These are phyloP conservation scores for Cacatua alba DNA, from an alignment of 2,113 vertebrate genomes.

Conservation along the genomic window DNA sequence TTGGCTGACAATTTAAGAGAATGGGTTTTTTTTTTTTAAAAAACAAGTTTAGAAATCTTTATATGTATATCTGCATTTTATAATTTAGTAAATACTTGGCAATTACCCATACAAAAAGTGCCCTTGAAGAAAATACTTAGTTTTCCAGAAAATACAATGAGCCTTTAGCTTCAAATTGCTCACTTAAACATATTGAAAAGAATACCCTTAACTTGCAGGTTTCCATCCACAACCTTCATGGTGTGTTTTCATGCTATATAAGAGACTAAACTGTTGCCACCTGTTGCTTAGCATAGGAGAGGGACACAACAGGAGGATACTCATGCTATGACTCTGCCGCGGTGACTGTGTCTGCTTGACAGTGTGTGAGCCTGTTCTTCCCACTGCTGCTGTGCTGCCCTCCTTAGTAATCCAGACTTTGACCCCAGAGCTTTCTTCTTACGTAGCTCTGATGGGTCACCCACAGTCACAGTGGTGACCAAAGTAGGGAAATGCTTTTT, in stretches of 20 bases:
- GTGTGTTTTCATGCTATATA: not conserved
- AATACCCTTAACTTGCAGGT: not conserved
- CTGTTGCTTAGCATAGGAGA: not conserved
- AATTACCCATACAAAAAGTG: not conserved
- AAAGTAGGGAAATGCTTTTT: not conserved
- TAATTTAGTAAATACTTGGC: not conserved
- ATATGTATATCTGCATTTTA: too few species aligned
- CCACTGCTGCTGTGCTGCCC: not conserved
- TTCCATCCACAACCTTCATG: not conserved
- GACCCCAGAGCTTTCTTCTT: not conserved
- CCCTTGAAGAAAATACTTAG: not conserved
- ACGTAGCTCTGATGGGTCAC: fast-evolving
- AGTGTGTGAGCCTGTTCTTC: not conserved
- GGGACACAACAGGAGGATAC: fast-evolving
- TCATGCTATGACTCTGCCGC: fast-evolving
- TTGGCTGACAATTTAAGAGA: not conserved
- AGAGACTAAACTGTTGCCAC: not conserved
- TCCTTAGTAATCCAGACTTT: fast-evolving
- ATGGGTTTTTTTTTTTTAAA: too few species aligned
- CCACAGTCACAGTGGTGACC: not conserved
- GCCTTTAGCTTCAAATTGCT: not conserved
- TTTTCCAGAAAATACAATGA: not conserved
- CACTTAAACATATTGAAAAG: not conserved
- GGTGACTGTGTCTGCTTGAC: not conserved
- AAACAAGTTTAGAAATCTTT: not conserved